Evolutionary conservation across 2,797 vertebrate genomes (phyloP).

Genomic region (Diplodus sargus): DNA sequence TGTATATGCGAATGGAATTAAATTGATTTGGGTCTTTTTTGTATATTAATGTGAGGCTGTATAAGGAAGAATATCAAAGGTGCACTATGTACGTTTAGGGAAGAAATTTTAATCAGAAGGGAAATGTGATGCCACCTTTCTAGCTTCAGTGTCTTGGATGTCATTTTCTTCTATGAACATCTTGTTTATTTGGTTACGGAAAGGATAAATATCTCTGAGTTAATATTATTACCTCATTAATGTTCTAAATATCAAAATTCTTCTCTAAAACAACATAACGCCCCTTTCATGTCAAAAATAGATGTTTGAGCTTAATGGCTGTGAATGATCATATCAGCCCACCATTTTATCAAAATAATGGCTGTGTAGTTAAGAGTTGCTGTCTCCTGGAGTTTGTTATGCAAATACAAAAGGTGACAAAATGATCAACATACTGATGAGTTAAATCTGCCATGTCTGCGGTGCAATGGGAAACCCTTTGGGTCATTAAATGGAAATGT

Average conservation of each 20-base stretch:
- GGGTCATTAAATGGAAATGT: neutral
- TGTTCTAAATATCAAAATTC: too few species aligned
- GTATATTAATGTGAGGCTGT: neutral
- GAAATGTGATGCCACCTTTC: too few species aligned
- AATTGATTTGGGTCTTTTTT: neutral
- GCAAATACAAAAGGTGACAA: neutral
- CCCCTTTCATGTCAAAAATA: neutral
- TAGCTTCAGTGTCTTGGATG: too few species aligned
- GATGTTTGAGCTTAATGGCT: neutral
- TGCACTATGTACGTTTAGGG: too few species aligned
- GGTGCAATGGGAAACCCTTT: neutral
- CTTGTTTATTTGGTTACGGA: too few species aligned
- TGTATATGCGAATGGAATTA: neutral
- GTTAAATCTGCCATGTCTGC: neutral
- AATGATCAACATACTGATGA: neutral
- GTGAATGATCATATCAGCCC: neutral
- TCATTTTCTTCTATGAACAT: too few species aligned
- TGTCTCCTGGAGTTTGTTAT: neutral
- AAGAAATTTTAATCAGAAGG: too few species aligned
- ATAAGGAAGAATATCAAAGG: neutral
- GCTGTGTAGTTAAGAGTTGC: neutral
- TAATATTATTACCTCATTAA: too few species aligned
- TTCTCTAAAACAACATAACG: too few species aligned
- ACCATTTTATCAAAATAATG: slow-evolving; percentile 12
- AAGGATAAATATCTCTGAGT: too few species aligned